Evolutionary conservation across 2,797 vertebrate species (phyloP).

Genomic region (Strix occidentalis): DNA sequence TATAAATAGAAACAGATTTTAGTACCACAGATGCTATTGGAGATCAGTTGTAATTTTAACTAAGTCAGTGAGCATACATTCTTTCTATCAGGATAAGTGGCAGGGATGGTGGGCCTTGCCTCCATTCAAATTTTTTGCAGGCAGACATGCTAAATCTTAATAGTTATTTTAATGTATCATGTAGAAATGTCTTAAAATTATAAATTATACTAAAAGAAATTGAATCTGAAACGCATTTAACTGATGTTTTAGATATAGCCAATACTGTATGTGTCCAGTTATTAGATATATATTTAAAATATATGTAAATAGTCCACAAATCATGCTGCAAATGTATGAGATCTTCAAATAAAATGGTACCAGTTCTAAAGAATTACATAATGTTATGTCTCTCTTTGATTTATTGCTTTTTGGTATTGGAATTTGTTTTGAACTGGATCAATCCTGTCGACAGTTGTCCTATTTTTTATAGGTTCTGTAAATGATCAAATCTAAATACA

Average conservation of each 20-base stretch:
- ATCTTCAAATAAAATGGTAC: not conserved
- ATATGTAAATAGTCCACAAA: not conserved
- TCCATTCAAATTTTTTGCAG: not conserved
- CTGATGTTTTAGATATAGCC: not conserved
- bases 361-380: not conserved
- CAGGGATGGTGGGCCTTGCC: not conserved
- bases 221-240: not conserved
- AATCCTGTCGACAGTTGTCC: not conserved
- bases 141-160: not conserved
- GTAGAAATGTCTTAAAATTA: not conserved
- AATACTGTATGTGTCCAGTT: not conserved
- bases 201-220: not conserved
- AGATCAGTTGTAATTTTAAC: not conserved
- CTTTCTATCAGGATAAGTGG: not conserved
- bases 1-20: not conserved
- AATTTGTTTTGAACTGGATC: constrained; percentile 25
- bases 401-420: not conserved
- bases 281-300: not conserved
- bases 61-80: not conserved
- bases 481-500: constrained; percentile 54
- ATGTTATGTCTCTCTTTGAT: not conserved
- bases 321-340: not conserved
- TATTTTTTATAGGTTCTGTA: not conserved
- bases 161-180: not conserved
- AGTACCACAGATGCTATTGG: not conserved